Evolutionary conservation across 2,797 vertebrate species (phyloP), one percentile per base, ranked within the genome.

Genomic region (Anisognathus igniventris): DNA sequence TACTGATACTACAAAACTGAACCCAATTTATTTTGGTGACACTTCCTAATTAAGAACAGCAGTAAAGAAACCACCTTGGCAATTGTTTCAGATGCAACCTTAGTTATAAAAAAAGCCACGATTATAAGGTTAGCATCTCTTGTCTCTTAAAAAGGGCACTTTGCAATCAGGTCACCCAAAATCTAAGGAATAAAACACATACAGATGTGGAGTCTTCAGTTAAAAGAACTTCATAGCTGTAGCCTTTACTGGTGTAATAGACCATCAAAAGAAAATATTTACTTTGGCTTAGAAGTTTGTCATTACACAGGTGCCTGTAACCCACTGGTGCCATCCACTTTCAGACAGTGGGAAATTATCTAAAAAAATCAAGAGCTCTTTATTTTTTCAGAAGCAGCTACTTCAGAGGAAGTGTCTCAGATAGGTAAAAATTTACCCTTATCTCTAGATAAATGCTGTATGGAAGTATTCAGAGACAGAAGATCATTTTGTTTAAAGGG

Each of bases 381-480:
- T 44, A 11, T 68, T 62, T 75, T 66, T 82, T 85, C 67, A 44
- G 67, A 58, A 66, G 50, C 40, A 73, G 23, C 48, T 62, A 35
- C 44, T 82, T 87, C 60, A 76, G 75, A 91, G 27, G 37, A 73
- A 76, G 19, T 33, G 50, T 56, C 57, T 80, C 61, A 35, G 40
- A 42, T 42, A 42, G 57, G 27, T 39, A 58, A 79, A 92, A 92
- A 27, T 73, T 77, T 62, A 77, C 37, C 50, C 42, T 90, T 75
- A 92, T 86, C 57, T 86, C 75, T 74, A 86, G 64, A 80, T 18
- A 94, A 94, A 95, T 77, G 68, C 60, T 87, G 57, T 24, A 30
- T 80, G 72, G 53, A 86, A 91, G 56, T 8, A 12, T 65, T 33
- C 31, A 77, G 67, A 95, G 68, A 88, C 25, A 83, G 74, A 89